These are phyloP conservation scores for Bombus consobrinus DNA, from an alignment of 1,140 invertebrate species.

Conservation along the genomic window DNA sequence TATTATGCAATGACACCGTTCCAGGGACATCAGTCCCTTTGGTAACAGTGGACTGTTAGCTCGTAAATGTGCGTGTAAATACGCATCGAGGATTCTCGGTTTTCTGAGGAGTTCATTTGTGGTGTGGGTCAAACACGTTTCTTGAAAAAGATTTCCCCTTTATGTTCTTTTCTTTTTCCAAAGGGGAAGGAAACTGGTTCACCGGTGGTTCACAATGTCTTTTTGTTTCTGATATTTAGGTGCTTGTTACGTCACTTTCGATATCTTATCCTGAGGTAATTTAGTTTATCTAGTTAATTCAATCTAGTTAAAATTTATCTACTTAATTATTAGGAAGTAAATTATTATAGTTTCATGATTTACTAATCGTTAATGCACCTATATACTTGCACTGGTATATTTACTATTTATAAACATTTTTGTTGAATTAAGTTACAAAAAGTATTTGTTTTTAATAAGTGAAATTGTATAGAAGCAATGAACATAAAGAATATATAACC, in stretches of 20 bases:
- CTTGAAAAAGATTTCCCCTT: neutral
- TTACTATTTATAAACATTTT: neutral
- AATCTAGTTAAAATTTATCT: too few species aligned
- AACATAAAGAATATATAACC: neutral
- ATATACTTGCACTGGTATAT: too few species aligned
- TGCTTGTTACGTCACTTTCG: neutral
- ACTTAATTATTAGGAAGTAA: too few species aligned
- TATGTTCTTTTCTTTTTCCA: neutral
- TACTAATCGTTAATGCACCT: too few species aligned
- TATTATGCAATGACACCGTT: slow-evolving; percentile 58
- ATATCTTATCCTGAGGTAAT: too few species aligned
- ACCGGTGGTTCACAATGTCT: neutral
- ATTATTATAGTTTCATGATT: too few species aligned
- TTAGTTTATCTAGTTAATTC: too few species aligned
- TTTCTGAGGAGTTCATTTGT: neutral
- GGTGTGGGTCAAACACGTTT: too few species aligned
- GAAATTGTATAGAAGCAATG: neutral
- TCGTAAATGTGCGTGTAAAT: slow-evolving; percentile 21
- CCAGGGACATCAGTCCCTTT: slow-evolving; percentile 14
- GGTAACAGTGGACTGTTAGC: neutral
- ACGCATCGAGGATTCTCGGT: slow-evolving; percentile 13
- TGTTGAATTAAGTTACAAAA: neutral
- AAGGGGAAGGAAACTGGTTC: neutral
- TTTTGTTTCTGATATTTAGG: neutral
- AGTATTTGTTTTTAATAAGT: neutral